Conservation (phyloP, 2,888 invertebrate genomes). For the Idaea biselata region DNA sequence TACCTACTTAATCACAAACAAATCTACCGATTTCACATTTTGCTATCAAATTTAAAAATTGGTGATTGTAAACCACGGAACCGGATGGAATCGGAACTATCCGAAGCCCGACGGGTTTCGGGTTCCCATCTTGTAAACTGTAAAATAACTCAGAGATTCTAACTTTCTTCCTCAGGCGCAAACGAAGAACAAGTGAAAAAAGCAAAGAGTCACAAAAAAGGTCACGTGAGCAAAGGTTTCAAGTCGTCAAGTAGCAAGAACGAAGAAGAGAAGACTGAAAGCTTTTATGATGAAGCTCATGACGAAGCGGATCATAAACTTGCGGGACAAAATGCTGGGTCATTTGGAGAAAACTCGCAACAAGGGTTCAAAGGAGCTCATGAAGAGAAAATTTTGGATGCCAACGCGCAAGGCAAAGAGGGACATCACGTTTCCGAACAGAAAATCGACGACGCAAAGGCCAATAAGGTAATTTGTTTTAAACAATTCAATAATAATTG, state of each 20-base stretch:
- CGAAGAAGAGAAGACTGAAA: slow-evolving; percentile 83
- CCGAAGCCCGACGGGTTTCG: too few species aligned
- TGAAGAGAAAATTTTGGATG: slow-evolving; percentile 79
- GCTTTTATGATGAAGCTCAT: slow-evolving; percentile 83
- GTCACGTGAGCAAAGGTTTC: slow-evolving; percentile 84
- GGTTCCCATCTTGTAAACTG: too few species aligned
- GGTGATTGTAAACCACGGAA: too few species aligned
- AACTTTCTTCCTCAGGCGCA: slow-evolving; percentile 51
- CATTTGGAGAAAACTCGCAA: slow-evolving; percentile 80
- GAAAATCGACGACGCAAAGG: slow-evolving; percentile 79
- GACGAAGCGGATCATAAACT: slow-evolving; percentile 82
- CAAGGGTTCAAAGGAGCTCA: slow-evolving; percentile 82
- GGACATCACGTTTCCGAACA: slow-evolving; percentile 81
- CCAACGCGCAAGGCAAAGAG: slow-evolving; percentile 80
- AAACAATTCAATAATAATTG: not conserved
- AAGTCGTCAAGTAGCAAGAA: slow-evolving; percentile 84
- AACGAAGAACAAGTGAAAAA: slow-evolving; percentile 79
- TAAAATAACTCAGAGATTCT: not conserved
- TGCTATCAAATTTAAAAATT: too few species aligned
- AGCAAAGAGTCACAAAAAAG: slow-evolving; percentile 82
- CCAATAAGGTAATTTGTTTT: slow-evolving; percentile 72
- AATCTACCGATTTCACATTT: too few species aligned
- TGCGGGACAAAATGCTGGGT: slow-evolving; percentile 78
- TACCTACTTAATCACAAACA: too few species aligned
- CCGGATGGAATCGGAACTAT: too few species aligned